phyloP scores from a whole-genome alignment of 2,797 vertebrate genomes.

The Triplophysa bombifrons region DNA sequence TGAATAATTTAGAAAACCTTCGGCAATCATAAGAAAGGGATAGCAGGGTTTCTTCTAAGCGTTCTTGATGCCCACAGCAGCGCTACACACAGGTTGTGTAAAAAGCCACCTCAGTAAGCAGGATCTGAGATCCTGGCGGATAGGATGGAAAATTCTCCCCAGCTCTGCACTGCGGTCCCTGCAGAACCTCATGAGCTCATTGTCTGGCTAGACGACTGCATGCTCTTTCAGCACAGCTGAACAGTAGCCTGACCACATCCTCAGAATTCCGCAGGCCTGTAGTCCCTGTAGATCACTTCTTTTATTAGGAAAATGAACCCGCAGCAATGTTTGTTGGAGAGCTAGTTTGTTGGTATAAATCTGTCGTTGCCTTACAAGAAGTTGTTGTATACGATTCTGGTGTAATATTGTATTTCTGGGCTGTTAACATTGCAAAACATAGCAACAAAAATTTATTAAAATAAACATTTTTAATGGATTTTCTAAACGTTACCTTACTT shows the following conservation, averaged over 20 bases:
- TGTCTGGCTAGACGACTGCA: slow-evolving; percentile 70
- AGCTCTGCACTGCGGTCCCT: slow-evolving; percentile 51
- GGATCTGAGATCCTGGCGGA: slow-evolving; percentile 20
- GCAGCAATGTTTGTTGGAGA: background rate
- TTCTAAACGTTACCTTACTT: too few species aligned
- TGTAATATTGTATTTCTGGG: too few species aligned
- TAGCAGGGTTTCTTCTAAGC: slow-evolving; percentile 9
- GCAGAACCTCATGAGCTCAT: slow-evolving; percentile 75
- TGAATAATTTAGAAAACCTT: background rate
- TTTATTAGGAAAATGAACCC: background rate
- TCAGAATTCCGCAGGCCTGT: slow-evolving; percentile 34
- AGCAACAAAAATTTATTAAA: too few species aligned
- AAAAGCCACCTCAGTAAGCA: slow-evolving; percentile 25
- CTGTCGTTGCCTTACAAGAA: background rate
- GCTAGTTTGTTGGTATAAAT: background rate
- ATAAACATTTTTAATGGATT: too few species aligned
- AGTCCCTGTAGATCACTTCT: slow-evolving; percentile 53
- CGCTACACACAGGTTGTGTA: background rate
- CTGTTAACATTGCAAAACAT: too few species aligned
- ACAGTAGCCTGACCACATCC: slow-evolving; percentile 46
- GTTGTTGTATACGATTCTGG: too few species aligned
- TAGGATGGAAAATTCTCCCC: slow-evolving; percentile 57
- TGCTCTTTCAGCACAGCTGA: slow-evolving; percentile 64
- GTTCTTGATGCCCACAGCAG: background rate
- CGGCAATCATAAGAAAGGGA: slow-evolving; percentile 12